Base-by-base conservation (phyloP, 2,888 invertebrate species). In the Dinocampus coccinellae region DNA sequence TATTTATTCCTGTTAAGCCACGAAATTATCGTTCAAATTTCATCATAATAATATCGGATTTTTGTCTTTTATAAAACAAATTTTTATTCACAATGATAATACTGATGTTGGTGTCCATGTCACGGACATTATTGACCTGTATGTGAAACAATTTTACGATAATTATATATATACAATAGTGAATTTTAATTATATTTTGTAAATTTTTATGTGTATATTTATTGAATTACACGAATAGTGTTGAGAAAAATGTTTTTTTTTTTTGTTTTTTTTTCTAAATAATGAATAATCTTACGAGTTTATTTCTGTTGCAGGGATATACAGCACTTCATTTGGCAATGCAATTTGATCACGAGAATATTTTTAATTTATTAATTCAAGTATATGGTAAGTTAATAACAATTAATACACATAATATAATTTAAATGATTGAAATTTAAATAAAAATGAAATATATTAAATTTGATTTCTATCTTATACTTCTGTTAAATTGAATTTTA, bases 321-420 rank as follows among this genome's bases (percentile, higher is more conserved):
- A 97, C 97, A 73, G 94, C 98, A 67, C 89, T 97, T 42, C 98
- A 98, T 87, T 91, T 98, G 76, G 97, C 97, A 0, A 95, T 96
- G 88, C 96, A 97, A 88, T 96, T 95, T 88, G 94, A 95, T 24
- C 94, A 95, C 82, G 94, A 95, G 82, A 93, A 95, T 70, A 93
- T 97, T 67, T 97, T 94, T 88, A 93, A 95, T 82, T 90, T 97
- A 11, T 90, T 98, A n/a, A 93, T 95, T 65, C 93, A 96, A 87
- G 94, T 94, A 33, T 98, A 97, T 87, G 94, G 97, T 97, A 90
- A 92, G 93, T 91, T 70, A 10, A 11, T 11, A 11, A 24, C 26
- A 24, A 26, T 13, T 13, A 13, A 22, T n/a, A n/a, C n/a, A n/a
- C n/a, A n/a, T n/a, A n/a, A n/a, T n/a, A n/a, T n/a, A n/a, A n/a